Evolutionary conservation across 1,140 invertebrate species (phyloP).

Genomic region (Latrodectus geometricus): DNA sequence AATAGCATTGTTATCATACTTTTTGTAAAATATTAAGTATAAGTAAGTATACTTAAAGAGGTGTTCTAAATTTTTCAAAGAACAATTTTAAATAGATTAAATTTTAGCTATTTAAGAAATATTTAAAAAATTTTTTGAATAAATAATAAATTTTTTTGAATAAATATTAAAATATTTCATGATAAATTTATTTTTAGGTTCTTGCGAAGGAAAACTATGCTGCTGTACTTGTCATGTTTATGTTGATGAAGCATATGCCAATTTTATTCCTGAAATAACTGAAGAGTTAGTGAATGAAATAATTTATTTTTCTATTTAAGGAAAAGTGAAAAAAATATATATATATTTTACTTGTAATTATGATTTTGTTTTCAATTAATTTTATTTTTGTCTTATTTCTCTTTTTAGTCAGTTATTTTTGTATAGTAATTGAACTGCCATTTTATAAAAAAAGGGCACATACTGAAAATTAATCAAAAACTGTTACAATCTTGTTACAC

Average conservation of each 20-base stretch:
- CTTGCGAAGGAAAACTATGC: neutral
- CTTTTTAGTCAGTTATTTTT: neutral
- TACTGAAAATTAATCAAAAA: neutral
- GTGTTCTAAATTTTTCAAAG: too few relatives aligned
- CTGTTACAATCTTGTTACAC: too few relatives aligned
- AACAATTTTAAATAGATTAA: too few relatives aligned
- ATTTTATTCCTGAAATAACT: neutral
- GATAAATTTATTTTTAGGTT: neutral
- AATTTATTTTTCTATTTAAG: neutral
- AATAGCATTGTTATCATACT: too few relatives aligned
- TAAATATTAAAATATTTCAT: too few relatives aligned
- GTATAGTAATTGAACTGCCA: neutral
- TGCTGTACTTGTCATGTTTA: neutral
- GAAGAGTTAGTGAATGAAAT: neutral
- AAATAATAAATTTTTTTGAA: too few relatives aligned
- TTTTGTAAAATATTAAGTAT: too few relatives aligned
- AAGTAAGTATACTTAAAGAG: too few relatives aligned
- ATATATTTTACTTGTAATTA: neutral
- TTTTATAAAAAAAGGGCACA: neutral
- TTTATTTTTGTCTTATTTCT: neutral
- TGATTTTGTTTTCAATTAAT: neutral
- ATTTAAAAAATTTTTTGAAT: too few relatives aligned
- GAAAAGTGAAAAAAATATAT: neutral
- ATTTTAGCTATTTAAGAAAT: too few relatives aligned
- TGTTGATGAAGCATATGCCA: neutral